A percentile compares a stretch with the other conserved stretches of the same genome.
Conservation (phyloP, 1,140 invertebrate genomes). For the Tyrophagus putrescentiae region DNA sequence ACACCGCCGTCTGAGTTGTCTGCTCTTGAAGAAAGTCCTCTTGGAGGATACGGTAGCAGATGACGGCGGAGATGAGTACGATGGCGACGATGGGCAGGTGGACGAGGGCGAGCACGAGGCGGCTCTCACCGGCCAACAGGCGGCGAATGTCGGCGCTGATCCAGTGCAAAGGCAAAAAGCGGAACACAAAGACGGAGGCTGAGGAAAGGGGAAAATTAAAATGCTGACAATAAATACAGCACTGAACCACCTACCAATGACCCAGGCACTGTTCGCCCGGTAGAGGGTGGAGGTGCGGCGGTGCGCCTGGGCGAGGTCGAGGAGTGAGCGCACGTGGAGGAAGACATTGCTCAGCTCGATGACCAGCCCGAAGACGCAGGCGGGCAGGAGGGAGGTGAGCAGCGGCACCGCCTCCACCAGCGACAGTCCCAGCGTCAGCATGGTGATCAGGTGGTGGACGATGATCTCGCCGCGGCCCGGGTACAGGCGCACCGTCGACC, state of each 20-base stretch:
- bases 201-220: background rate
- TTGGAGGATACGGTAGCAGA: background rate
- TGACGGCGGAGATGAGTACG: constrained; percentile 8
- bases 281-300: background rate
- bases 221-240: background rate
- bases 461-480: constrained; percentile 16
- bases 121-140: background rate
- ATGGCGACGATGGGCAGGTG: background rate
- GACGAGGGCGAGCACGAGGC: background rate
- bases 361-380: background rate
- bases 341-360: constrained; percentile 14
- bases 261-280: background rate
- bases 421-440: background rate
- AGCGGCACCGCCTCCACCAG: background rate
- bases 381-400: background rate
- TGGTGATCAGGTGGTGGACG: constrained; percentile 11
- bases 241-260: background rate
- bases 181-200: constrained; percentile 12
- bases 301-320: background rate
- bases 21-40: background rate
- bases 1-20: background rate
- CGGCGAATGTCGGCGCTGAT: background rate
- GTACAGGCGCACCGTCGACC: background rate
- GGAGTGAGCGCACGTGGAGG: constrained; percentile 10
- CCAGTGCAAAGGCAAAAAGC: background rate